phyloP scores from a whole-genome alignment of 2,888 invertebrate genomes.

The Tetramorium bicarinatum region DNA sequence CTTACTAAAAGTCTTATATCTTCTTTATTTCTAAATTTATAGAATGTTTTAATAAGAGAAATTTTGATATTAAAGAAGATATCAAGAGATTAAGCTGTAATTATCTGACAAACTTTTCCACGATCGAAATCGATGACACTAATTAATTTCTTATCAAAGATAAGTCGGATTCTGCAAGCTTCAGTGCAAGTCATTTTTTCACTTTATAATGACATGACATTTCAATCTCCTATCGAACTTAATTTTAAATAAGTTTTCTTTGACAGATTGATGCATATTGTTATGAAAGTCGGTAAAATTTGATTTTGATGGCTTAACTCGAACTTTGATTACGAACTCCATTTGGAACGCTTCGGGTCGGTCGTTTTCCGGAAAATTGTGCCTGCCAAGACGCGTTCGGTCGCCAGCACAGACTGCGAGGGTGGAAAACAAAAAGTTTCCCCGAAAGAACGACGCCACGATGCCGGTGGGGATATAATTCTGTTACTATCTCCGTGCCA shows the following conservation, averaged over 20 bases:
- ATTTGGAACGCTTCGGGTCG: slow-evolving; percentile 12
- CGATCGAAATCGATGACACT: neutral
- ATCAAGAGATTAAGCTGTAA: neutral
- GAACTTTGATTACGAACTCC: slow-evolving; percentile 40
- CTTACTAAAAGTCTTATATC: neutral
- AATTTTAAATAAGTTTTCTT: slow-evolving; percentile 25
- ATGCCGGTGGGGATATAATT: slow-evolving; percentile 13
- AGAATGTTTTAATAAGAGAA: neutral
- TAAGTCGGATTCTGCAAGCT: neutral
- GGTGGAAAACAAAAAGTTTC: slow-evolving; percentile 43
- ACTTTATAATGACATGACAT: neutral
- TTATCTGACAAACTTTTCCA: neutral
- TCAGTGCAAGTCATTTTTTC: neutral
- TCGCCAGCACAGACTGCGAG: slow-evolving; percentile 11
- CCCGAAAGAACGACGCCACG: slow-evolving; percentile 32
- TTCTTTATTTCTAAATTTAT: neutral
- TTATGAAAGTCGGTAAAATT: slow-evolving; percentile 25
- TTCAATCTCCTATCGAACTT: neutral
- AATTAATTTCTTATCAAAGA: slow-evolving; percentile 5
- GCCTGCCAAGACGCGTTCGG: slow-evolving; percentile 39
- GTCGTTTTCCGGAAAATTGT: slow-evolving; percentile 39
- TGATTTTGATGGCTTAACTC: slow-evolving; percentile 38
- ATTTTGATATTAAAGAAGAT: neutral
- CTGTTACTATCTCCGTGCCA: neutral
- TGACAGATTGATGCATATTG: slow-evolving; percentile 5